These are phyloP conservation scores for Nemopilema nomurai DNA, from an alignment of 30 jellyfish, hydroid and myxozoan species.

Conservation along the genomic window DNA sequence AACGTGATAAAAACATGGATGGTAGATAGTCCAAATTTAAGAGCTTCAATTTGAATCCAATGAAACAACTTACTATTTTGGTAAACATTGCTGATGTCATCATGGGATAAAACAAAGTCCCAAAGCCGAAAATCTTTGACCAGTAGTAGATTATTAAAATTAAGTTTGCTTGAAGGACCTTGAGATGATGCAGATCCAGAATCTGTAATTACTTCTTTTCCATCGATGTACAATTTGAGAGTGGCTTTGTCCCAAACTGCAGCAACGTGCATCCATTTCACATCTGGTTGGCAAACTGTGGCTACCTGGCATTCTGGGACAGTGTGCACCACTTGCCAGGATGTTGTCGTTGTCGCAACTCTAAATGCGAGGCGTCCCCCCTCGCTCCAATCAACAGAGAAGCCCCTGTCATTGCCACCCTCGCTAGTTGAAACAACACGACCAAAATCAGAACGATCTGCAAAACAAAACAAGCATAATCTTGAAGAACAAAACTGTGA, in stretches of 20 bases:
- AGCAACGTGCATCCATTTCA: constrained; percentile 25
- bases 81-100: background rate
- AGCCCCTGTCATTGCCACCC: background rate
- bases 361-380: background rate
- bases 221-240: constrained; percentile 8
- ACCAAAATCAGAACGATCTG: constrained; percentile 1
- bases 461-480: background rate
- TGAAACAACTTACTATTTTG: constrained; percentile 16
- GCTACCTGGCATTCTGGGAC: constrained; percentile 27
- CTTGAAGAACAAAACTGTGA: background rate
- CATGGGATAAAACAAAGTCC: constrained; percentile 6
- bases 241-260: constrained; percentile 15
- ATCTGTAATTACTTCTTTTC: background rate
- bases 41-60: background rate
- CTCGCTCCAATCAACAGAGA: background rate
- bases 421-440: background rate
- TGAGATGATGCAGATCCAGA: background rate
- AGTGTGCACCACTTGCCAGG: constrained; percentile 3
- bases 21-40: too few relatives aligned
- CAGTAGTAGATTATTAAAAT: background rate
- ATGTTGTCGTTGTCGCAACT: background rate
- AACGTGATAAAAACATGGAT: too few relatives aligned
- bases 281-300: background rate
- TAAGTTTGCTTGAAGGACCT: background rate
- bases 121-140: constrained; percentile 17